Evolutionary conservation across 2,113 vertebrate genomes (phyloP), one percentile per base, ranked within the genome.

Genomic region (Brienomyrus brachyistius): DNA sequence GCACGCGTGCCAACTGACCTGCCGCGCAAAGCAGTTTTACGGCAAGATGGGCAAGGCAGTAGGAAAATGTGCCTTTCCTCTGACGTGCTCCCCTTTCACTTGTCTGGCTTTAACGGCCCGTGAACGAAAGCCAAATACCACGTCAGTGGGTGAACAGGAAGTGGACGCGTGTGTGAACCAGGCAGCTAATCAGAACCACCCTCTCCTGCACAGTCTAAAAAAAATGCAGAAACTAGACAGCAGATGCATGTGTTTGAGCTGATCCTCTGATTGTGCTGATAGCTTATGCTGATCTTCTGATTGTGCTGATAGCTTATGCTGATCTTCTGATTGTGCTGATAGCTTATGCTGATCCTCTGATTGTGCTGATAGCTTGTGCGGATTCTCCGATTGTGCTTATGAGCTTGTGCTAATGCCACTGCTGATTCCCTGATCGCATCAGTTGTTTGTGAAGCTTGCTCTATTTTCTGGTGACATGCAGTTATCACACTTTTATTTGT

Each of bases 141-240:
- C 86, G 91, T 91, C 92, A 91, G 82, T 91, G 91, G 90, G 86
- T 84, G 77, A 80, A 93, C 77, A 80, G 40, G 90, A 92, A 92
- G 87, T 77, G 90, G 92, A 92, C 91, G 91, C 91, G 93, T 87
- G 90, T 27, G 91, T 90, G 89, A 92, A 94, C 91, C n/a, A 87
- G 66, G 87, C 82, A 83, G 85, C 80, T 45, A 89, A 45, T 85
- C 89, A 89, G 51, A 88, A n/a, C 80, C 52, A 66, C 13, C 23
- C 90, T 47, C 62, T 66, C 62, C 62, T 66, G n/a, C 62, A 66
- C 59, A n/a, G 2, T 62, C 23, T 66, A 11, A 27, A 66, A 66
- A 8, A 27, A 11, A 62, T 62, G 59, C 59, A 27, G 8, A 62
- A 62, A 62, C 59, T 62, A 62, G 56, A 62, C 21, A 66, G 9